A percentile compares a stretch with the other conserved stretches of the same genome.
Conservation (phyloP, 1,140 invertebrate species). For the Prorops nasuta region DNA sequence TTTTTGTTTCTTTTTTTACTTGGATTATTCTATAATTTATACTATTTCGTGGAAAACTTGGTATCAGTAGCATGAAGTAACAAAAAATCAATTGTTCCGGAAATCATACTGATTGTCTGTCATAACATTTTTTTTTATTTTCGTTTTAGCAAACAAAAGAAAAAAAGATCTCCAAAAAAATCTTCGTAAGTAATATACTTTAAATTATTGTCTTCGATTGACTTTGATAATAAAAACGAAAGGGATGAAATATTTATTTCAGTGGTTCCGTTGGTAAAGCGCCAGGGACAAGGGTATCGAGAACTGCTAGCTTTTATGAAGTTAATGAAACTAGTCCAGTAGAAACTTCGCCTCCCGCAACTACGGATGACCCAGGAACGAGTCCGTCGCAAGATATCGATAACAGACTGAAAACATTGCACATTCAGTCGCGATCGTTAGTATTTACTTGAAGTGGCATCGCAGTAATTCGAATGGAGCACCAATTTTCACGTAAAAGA, state of each 20-base stretch:
- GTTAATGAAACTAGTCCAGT: slow-evolving; percentile 32
- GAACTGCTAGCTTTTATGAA: slow-evolving; percentile 36
- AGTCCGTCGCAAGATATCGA: slow-evolving; percentile 50
- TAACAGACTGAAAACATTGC: slow-evolving; percentile 44
- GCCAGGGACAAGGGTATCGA: slow-evolving; percentile 29
- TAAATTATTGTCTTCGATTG: slow-evolving; percentile 9
- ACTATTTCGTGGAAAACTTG: no score
- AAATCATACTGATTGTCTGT: no score
- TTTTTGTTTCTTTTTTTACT: slow-evolving; percentile 23
- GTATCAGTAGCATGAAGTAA: no score
- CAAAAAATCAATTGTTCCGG: no score
- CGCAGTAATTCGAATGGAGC: no score
- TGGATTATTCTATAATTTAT: slow-evolving; percentile 17
- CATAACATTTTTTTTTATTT: no score
- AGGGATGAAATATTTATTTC: slow-evolving; percentile 21
- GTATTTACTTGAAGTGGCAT: slow-evolving; percentile 24
- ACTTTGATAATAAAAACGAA: background rate
- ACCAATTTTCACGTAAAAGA: no score
- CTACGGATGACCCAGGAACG: slow-evolving; percentile 38
- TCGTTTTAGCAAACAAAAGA: slow-evolving; percentile 53
- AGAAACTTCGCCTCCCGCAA: slow-evolving; percentile 35
- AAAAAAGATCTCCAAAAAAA: slow-evolving; percentile 47
- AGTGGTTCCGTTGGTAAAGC: slow-evolving; percentile 39
- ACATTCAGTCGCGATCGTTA: slow-evolving; percentile 47
- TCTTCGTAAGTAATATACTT: slow-evolving; percentile 42